These are phyloP conservation scores for Cataglyphis albicans DNA, from an alignment of 2,888 invertebrate species.

Conservation along the genomic window DNA sequence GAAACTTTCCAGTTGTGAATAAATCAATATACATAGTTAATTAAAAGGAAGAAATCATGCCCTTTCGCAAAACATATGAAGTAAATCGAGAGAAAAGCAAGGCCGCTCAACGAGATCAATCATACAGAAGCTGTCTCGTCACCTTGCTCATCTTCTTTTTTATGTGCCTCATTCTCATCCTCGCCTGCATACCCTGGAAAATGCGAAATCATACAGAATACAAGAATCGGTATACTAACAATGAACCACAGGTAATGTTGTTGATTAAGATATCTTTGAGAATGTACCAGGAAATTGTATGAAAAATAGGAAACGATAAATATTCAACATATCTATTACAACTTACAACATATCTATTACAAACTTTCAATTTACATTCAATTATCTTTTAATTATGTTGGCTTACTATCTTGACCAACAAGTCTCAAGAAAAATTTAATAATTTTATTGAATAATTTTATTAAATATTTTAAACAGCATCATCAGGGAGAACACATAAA, in stretches of 20 bases:
- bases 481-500: background rate
- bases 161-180: constrained; percentile 72
- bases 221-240: background rate
- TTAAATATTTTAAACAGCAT: constrained; percentile 17
- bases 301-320: background rate
- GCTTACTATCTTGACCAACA: background rate
- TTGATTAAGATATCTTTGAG: background rate
- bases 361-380: background rate
- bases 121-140: constrained; percentile 74
- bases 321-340: background rate
- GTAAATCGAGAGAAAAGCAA: constrained; percentile 61
- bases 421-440: background rate
- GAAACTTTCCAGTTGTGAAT: background rate
- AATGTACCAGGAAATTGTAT: background rate
- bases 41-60: constrained; percentile 60
- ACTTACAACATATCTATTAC: background rate
- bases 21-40: constrained; percentile 10
- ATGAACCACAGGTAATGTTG: constrained; percentile 30
- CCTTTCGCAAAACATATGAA: constrained; percentile 71
- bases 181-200: constrained; percentile 68
- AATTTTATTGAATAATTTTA: constrained; percentile 10
- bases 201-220: background rate
- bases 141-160: constrained; percentile 75
- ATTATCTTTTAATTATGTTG: background rate
- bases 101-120: constrained; percentile 72